A percentile compares a stretch with the other conserved stretches of the same genome.
phyloP scores from a whole-genome alignment of 2,113 vertebrate species.

The Urocynchramus pylzowi region DNA sequence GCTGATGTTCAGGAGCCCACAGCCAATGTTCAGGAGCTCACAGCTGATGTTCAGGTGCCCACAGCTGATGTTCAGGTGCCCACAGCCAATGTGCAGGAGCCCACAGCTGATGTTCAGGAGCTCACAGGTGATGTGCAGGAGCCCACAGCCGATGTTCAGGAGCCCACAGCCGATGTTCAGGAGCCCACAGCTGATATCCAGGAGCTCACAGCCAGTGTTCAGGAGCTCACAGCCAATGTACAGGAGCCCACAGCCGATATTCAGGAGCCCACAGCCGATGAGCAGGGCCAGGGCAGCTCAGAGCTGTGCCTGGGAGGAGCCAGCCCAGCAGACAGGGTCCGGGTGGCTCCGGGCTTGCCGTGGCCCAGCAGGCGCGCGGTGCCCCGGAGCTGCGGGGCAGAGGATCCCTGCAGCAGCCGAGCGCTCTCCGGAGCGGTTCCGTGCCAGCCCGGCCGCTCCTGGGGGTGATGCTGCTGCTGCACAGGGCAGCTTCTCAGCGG shows the following conservation, averaged over 20 bases:
- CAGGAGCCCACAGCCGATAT: background rate
- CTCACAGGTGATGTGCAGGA: too few relatives aligned
- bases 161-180: too few relatives aligned
- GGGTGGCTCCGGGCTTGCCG: background rate
- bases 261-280: background rate
- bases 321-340: fast-evolving
- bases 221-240: too few relatives aligned
- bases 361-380: background rate
- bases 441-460: fast-evolving
- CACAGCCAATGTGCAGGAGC: too few relatives aligned
- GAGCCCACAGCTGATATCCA: too few relatives aligned
- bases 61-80: too few relatives aligned
- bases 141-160: too few relatives aligned
- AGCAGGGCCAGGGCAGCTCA: background rate
- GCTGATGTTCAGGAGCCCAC: too few relatives aligned
- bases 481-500: background rate
- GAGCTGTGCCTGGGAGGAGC: background rate
- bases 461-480: background rate
- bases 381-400: background rate
- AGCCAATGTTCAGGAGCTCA: too few relatives aligned
- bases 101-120: too few relatives aligned
- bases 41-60: too few relatives aligned
- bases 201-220: too few relatives aligned
- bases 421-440: background rate
- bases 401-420: fast-evolving